Base-by-base conservation (phyloP, 2,888 invertebrate genomes). In the Ochropleura plecta region DNA sequence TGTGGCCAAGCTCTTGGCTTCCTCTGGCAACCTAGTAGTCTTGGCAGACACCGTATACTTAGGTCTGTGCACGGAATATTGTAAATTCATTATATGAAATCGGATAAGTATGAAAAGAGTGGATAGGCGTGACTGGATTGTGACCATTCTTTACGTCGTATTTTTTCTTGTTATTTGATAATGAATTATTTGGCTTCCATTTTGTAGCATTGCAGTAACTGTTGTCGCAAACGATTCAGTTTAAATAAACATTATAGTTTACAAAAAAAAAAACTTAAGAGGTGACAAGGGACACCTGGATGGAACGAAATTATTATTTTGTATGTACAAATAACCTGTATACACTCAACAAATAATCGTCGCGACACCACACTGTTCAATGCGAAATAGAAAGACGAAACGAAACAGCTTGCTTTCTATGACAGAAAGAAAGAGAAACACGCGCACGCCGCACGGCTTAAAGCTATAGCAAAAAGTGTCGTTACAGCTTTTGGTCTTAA, bases 31-130 rank as follows among this genome's bases (percentile, higher is more conserved):
- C 89, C 86, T 85, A 90, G 90, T 93, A 90, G 90, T 93, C 91
- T 93, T 94, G 94, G 93, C 94, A 94, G 88, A 90, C 89, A 88
- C 88, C 88, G 88, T 89, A 90, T 88, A 62, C 62, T 62, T n/a
- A 88, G 90, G 83, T 90, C 86, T 92, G 93, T 93, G 93, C 88
- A 76, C 83, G 76, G 93, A 93, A 94, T 94, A 92, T 91, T 90
- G 88, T 89, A 91, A 92, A 93, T 92, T 91, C 91, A 92, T 93
- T 93, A 92, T 88, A 86, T 71, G 75, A 75, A 92, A 91, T 91
- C 90, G 87, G 88, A 91, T 88, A 86, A 88, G 88, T 78, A 75
- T 82, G 86, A 86, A 88, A 91, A 88, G 78, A 71, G 62, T 79
- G 79, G 86, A 48, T 88, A 78, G 88, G 59, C 88, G 91, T 90